Evolutionary conservation across 2,113 vertebrate genomes (phyloP), one percentile per base, ranked within the genome.

Genomic region (Oreocharis arfaki): DNA sequence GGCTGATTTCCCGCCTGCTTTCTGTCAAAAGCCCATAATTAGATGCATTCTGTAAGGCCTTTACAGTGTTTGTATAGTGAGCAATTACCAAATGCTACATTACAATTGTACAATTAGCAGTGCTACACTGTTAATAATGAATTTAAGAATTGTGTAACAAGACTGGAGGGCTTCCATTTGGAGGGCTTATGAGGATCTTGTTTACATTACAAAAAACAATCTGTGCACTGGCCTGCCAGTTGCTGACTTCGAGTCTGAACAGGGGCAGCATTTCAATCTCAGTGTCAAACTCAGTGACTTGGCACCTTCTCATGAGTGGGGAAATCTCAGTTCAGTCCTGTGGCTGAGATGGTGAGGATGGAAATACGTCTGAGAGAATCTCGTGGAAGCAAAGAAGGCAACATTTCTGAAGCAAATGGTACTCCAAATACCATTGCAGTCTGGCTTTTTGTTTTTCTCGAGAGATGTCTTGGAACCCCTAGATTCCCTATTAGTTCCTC

Each of bases 51-150:
- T 84, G 84, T 61, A 61, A 85, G 69, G 44, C 7, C 9, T 68
- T 86, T 61, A 7, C 64, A 81, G 53, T 87, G 84, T 96, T 92
- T 91, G 55, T 41, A 37, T 53, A 91, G 76, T 39, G 74, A 90
- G 68, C 59, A 80, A 81, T 92, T 95, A 92, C 49, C 84, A 73
- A 86, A 86, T 50, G 67, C 55, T 80, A 26, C 83, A 63, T 90
- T 69, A 46, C 87, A 84, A 16, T 65, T 64, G 76, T 37, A 49
- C 68, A 95, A 92, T 92, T 95, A 96, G 89, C 73, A 61, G 73
- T 52, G 84, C 73, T 65, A 23, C 35, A 5, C n/a, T 46, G 83
- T 41, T 92, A 90, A 80, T 92, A 70, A 95, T 53, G 55, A 80
- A 84, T 86, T 90, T 92, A 39, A 74, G 55, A 23, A 30, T 69